phyloP scores from a whole-genome alignment of 2,113 vertebrate genomes.

The Hiodon tergisus region DNA sequence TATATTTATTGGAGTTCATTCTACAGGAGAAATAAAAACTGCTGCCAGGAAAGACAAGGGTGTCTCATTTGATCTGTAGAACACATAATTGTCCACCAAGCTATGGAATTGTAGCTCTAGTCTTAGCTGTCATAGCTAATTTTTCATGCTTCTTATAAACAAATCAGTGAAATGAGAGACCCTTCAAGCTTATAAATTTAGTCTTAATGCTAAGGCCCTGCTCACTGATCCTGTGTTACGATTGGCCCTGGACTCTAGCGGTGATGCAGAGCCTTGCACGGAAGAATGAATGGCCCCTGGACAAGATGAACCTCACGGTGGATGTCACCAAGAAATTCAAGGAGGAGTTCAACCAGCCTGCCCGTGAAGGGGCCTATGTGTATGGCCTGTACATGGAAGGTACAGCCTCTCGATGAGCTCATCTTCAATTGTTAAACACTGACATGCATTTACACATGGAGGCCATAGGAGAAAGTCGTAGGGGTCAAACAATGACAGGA shows the following conservation, averaged over 20 bases:
- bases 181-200: background rate
- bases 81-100: too few relatives aligned
- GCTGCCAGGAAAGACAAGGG: too few relatives aligned
- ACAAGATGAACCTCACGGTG: conserved; percentile 63
- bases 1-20: too few relatives aligned
- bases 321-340: conserved; percentile 71
- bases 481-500: background rate
- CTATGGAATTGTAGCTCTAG: too few relatives aligned
- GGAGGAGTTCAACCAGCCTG: conserved; percentile 68
- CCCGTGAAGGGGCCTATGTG: conserved; percentile 58
- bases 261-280: conserved; percentile 65
- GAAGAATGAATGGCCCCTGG: conserved; percentile 75
- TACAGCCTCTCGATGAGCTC: conserved; percentile 4
- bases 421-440: background rate
- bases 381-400: conserved; percentile 66
- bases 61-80: too few relatives aligned
- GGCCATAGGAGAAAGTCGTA: background rate
- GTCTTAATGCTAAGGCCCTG: too few relatives aligned
- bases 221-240: too few relatives aligned
- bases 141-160: too few relatives aligned
- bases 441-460: conserved; percentile 47
- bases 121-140: too few relatives aligned
- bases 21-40: too few relatives aligned
- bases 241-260: conserved; percentile 39
- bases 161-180: too few relatives aligned